Evolutionary conservation across 2,797 vertebrate species (phyloP), one percentile per base, ranked within the genome.

Genomic region (Aphelocoma californica): DNA sequence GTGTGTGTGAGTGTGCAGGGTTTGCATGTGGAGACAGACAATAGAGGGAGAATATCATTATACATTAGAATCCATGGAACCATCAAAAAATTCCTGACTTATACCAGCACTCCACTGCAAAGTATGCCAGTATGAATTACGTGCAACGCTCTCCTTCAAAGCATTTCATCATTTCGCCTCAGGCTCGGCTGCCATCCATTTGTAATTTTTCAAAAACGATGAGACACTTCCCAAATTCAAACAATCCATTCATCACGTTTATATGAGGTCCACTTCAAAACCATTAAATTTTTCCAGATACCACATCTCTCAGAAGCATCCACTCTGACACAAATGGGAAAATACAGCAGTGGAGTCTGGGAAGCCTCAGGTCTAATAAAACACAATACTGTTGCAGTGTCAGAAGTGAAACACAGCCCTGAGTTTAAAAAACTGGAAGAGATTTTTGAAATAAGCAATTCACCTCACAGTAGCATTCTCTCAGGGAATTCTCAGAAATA

Each of bases 151-250:
- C 71, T 82, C 74, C 71, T 90, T 85, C 56, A 73, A 87, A 94
- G 91, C 64, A 50, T 60, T 94, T 86, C 31, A 80, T 34, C 11
- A 5, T 40, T 50, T 72, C 57, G 88, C 92, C 95, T 84, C 56
- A 32, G 96, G 95, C 81, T 92, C 7, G 0, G 71, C 57, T 94
- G 73, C 66, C 85, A 93, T 90, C 77, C 85, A 61, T 86, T 85
- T 87, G 78, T 20, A 67, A 88, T 80, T 91, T 70, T 79, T 95
- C 66, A 57, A 32, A 81, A 92, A 60, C 0, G 2, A 82, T 82
- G 83, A 86, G 83, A 93, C 64, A 78, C 81, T 93, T 88, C 57
- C 42, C 31, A 80, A 90, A 95, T 65, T 90, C 92, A 90, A 95
- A 95, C 78, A 73, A 92, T 71, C 47, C 64, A 77, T 92, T 90